Evolutionary conservation across 2,888 invertebrate genomes (phyloP).

Genomic region (Cepaea hortensis): DNA sequence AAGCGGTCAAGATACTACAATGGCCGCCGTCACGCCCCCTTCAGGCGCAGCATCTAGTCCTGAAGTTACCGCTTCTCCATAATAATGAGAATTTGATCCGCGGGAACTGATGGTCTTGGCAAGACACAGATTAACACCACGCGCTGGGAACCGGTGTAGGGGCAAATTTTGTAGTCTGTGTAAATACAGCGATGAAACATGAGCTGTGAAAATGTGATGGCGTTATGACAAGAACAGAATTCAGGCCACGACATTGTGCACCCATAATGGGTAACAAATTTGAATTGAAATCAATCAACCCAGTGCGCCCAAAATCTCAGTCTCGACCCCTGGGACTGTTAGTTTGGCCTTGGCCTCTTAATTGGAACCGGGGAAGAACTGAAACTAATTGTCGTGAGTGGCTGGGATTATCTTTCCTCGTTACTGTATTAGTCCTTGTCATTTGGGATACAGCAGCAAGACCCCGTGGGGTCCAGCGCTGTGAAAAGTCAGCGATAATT

Average conservation of each 20-base stretch:
- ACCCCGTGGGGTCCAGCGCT: too few species aligned
- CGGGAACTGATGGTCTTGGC: slow-evolving; percentile 26
- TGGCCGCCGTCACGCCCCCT: slow-evolving; percentile 39
- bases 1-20: slow-evolving; percentile 25
- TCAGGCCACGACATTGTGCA: background rate
- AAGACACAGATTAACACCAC: slow-evolving; percentile 25
- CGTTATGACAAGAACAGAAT: slow-evolving; percentile 35
- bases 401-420: background rate
- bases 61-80: slow-evolving; percentile 18
- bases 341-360: background rate
- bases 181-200: slow-evolving; percentile 32
- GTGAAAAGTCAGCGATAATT: too few species aligned
- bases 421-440: too few species aligned
- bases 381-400: background rate
- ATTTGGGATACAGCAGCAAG: too few species aligned
- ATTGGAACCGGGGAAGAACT: background rate
- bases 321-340: background rate
- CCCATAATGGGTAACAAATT: slow-evolving; percentile 38
- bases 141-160: background rate
- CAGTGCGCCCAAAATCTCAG: slow-evolving; percentile 7
- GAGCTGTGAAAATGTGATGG: slow-evolving; percentile 26
- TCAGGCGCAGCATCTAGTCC: slow-evolving; percentile 28
- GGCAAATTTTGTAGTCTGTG: slow-evolving; percentile 31
- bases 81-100: slow-evolving; percentile 45
- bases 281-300: slow-evolving; percentile 18